Evolutionary conservation across 2,113 vertebrate species (phyloP).

Genomic region (Dolichallabes microphthalmus): DNA sequence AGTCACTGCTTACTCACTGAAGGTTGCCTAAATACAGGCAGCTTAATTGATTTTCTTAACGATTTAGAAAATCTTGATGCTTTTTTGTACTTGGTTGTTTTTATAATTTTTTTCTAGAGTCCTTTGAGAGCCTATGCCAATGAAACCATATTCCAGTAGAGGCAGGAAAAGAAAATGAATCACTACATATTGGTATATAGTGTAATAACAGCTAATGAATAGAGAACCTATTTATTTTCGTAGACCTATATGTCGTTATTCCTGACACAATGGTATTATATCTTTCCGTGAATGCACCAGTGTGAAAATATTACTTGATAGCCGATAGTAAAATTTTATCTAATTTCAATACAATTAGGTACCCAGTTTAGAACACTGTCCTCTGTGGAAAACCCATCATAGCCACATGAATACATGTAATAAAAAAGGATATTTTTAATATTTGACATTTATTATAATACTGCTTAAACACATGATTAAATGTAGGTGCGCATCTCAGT

Average conservation of each 20-base stretch:
- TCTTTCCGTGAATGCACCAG: not conserved
- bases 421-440: not conserved
- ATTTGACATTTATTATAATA: not conserved
- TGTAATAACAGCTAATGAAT: not conserved
- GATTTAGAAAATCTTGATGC: not conserved
- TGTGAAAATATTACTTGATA: not conserved
- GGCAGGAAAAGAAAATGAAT: not conserved
- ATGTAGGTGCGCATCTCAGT: not conserved
- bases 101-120: not conserved
- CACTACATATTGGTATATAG: not conserved
- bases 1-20: not conserved
- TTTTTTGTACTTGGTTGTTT: not conserved
- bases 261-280: not conserved
- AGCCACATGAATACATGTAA: not conserved
- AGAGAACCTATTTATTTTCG: not conserved
- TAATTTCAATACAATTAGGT: not conserved
- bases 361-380: not conserved
- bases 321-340: not conserved
- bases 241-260: too few relatives aligned
- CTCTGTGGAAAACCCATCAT: not conserved
- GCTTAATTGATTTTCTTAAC: not conserved
- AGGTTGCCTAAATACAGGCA: not conserved
- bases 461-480: not conserved
- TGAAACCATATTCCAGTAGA: not conserved
- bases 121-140: not conserved